Base-by-base conservation (phyloP, 2,888 invertebrate genomes). In the Eristalis intricaria region DNA sequence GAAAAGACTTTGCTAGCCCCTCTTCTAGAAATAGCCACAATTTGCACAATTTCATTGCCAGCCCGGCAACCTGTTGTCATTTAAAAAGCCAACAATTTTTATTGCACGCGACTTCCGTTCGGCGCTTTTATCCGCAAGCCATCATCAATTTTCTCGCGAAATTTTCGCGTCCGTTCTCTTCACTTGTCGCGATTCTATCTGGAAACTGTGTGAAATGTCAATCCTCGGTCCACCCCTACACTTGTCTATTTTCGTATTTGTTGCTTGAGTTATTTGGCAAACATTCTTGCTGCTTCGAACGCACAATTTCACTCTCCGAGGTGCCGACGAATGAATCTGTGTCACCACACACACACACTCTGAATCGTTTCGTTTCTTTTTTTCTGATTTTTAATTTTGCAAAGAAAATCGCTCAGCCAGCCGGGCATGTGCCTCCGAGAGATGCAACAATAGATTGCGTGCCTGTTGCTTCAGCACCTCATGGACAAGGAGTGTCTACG, bases 381-480 rank as follows among this genome's bases (percentile, higher is more conserved):
- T n/a, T 19, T 19, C 4, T 23, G 1, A 1, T 19, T 11, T 60
- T 56, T n/a, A 40, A 61, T 32, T 50, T 64, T 63, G 19, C 8
- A 11, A 58, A 60, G 60, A 43, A 43, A 29, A 60, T 60, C 60
- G n/a, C 26, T 60, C 60, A 23, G 23, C 26, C 26, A 1, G 15
- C 26, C 26, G 3, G 22, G 5, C 23, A 15, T 22, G 22, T 26
- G 13, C 13, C 32, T 32, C 26, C 13, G 26, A 26, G 13, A 60
- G 60, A 60, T 60, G 60, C 60, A 60, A 29, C 60, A 65, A 75
- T 65, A 50, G 11, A 65, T 32, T 60, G 65, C 10, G 66, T 43
- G 78, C 83, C 75, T 84, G 79, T 84, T 79, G 84, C 79, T 75
- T 75, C 73, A 78, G 69, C 78, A 84, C 69, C 78, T 74, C 74